These are phyloP conservation scores for Apodemus sylvaticus DNA, from an alignment of 2,113 vertebrate genomes.

Conservation along the genomic window DNA sequence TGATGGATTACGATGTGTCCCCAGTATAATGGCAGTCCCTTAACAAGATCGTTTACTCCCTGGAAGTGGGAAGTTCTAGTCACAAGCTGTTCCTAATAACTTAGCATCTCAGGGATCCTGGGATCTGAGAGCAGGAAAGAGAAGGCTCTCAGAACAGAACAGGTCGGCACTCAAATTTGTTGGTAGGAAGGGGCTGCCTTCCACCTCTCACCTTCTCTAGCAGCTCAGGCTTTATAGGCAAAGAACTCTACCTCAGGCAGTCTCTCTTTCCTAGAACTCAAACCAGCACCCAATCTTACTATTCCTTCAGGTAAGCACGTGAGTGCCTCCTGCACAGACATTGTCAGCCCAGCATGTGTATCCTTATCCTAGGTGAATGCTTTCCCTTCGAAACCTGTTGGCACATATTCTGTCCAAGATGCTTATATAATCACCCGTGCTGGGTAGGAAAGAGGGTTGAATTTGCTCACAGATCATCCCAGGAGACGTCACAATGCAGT, in stretches of 20 bases:
- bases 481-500: not conserved
- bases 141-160: not conserved
- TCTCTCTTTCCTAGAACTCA: not conserved
- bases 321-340: not conserved
- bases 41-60: not conserved
- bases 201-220: not conserved
- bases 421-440: not conserved
- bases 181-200: not conserved
- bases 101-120: not conserved
- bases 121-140: not conserved
- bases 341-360: not conserved
- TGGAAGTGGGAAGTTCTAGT: not conserved
- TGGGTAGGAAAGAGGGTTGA: not conserved
- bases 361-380: not conserved
- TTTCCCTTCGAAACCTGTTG: not conserved
- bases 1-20: not conserved
- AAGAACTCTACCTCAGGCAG: not conserved
- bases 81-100: not conserved
- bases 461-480: not conserved
- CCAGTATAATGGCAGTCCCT: not conserved
- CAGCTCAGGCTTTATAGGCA: not conserved
- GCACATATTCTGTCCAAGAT: not conserved
- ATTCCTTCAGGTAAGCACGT: not conserved
- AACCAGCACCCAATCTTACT: not conserved
- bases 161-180: fast-evolving